Evolutionary conservation across 23 tunicate genomes (phyloP), one percentile per base, ranked within the genome.

Genomic region (Trididemnum clinides): DNA sequence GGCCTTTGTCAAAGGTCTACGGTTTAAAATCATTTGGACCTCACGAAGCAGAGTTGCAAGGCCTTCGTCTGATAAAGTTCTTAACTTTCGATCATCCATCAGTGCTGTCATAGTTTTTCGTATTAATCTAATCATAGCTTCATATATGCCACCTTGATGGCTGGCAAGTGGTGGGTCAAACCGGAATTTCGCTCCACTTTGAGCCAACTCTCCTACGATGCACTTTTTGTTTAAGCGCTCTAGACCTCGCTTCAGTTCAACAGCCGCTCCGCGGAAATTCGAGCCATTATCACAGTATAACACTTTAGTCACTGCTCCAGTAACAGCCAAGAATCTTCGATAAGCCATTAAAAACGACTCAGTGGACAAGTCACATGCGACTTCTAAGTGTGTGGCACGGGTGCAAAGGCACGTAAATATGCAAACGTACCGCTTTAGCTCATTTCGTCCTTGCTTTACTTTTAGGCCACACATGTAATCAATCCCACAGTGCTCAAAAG

Each of bases 381-480:
- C n/a, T n/a, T n/a, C n/a, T n/a, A n/a, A n/a, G n/a, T n/a, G n/a
- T n/a, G n/a, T n/a, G n/a, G n/a, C n/a, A 44, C 54, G 54, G 15
- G 54, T 44, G 10, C 12, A 44, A 7, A 44, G 15, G 54, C 54
- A 44, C 15, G 54, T 44, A 15, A 44, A 44, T 10, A 44, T 44
- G 54, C 54, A 44, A 15, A 15, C 10, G 15, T 10, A 44, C 12
- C 66, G 66, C 22, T 59, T 59, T n/a, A 59, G 25, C 22, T 59
- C 20, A 59, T 59, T 59, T 10, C 66, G 66, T 19, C 66, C 66
- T n/a, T 59, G 25, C 66, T 59, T 10, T 19, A 59, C 66, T 59
- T 59, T 59, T 15, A 59, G 66, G 66, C 66, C 66, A 3, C 66
- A 59, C 66, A 59, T 59, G 22, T 59, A 59, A 59, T 59, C 66